Evolutionary conservation across 2,797 vertebrate genomes (phyloP).

Genomic region (Champsocephalus gunnari): DNA sequence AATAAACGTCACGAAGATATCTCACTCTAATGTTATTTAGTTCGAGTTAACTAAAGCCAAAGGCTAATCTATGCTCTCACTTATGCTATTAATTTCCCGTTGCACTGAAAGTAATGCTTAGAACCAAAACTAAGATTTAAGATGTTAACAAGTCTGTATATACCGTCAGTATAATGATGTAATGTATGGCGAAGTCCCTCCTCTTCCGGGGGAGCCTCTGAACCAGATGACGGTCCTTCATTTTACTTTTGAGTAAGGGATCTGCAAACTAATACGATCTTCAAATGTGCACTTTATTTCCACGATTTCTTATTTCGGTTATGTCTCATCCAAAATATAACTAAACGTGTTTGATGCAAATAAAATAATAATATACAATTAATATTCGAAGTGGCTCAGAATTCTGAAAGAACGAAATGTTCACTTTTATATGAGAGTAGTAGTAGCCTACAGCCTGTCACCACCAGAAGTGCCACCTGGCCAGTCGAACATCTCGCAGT

Average conservation of each 20-base stretch:
- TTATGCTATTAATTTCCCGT: not conserved
- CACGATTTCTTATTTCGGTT: no score
- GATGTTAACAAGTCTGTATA: no score
- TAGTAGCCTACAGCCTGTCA: no score
- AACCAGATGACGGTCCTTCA: not conserved
- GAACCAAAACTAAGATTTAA: not conserved
- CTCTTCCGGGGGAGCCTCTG: no score
- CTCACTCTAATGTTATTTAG: not conserved
- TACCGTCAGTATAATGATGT: no score
- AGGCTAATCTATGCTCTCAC: accelerated
- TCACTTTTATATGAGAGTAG: no score
- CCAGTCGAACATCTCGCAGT: slow-evolving; percentile 53
- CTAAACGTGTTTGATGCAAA: not conserved
- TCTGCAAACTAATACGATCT: not conserved
- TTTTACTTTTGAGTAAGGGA: not conserved
- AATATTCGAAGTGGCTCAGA: not conserved
- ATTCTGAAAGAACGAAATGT: accelerated
- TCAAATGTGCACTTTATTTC: not conserved
- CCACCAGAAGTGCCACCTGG: no score
- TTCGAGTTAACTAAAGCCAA: not conserved
- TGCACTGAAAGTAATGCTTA: not conserved
- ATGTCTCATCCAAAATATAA: no score
- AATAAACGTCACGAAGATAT: not conserved
- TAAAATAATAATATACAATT: no score
- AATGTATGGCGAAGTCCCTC: no score